These are phyloP conservation scores for Neostethus bicornis DNA, from an alignment of 2,797 vertebrate species.

Conservation along the genomic window DNA sequence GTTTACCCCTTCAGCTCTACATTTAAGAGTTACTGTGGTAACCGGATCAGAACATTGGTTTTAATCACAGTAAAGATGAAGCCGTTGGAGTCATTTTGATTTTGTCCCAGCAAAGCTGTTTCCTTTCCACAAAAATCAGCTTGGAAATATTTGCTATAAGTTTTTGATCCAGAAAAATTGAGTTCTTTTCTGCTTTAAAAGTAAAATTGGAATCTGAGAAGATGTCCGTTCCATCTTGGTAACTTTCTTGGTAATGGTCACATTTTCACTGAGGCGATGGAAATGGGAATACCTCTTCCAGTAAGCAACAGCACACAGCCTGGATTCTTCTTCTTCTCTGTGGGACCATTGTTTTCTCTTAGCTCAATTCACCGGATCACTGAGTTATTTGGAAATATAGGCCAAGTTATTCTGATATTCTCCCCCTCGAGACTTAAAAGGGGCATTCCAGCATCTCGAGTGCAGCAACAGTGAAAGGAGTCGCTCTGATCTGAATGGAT, in stretches of 20 bases:
- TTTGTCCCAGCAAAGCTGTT: slow-evolving; percentile 35
- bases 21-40: slow-evolving; percentile 55
- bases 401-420: slow-evolving; percentile 69
- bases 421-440: slow-evolving; percentile 48
- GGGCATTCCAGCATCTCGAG: slow-evolving; percentile 64
- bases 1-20: slow-evolving; percentile 7
- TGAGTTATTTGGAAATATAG: slow-evolving; percentile 68
- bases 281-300: slow-evolving; percentile 30
- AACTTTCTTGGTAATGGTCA: slow-evolving; percentile 7
- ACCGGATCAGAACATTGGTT: slow-evolving; percentile 42
- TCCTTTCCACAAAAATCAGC: background rate
- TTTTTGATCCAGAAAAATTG: background rate
- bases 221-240: slow-evolving; percentile 2
- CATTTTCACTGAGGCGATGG: slow-evolving; percentile 15
- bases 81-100: slow-evolving; percentile 19
- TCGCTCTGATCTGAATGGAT: slow-evolving; percentile 42
- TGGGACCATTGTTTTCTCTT: slow-evolving; percentile 57
- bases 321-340: slow-evolving; percentile 31
- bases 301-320: slow-evolving; percentile 5
- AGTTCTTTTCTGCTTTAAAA: background rate
- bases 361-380: slow-evolving; percentile 47
- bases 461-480: slow-evolving; percentile 54
- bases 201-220: slow-evolving; percentile 2
- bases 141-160: background rate
- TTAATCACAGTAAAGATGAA: slow-evolving; percentile 23